These are phyloP conservation scores for Chaetodon trifasciatus DNA, from an alignment of 2,797 vertebrate genomes.

Conservation along the genomic window DNA sequence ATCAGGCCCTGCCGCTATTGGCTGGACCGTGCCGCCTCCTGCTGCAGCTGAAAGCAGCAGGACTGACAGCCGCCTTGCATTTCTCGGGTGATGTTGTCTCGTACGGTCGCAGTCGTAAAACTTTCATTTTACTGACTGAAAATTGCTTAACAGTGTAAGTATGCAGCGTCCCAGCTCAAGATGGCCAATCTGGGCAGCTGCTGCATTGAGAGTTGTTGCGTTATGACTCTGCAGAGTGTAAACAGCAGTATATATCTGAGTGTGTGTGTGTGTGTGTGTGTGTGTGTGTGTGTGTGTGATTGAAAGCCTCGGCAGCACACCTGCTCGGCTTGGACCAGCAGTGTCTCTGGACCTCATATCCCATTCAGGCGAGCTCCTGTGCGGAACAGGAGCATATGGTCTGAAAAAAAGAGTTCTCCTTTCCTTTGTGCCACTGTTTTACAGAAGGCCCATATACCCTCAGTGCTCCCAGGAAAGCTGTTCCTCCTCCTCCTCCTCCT, in stretches of 20 bases:
- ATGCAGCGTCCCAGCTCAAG: slow-evolving; percentile 56
- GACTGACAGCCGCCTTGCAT: slow-evolving; percentile 46
- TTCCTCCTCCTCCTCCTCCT: slow-evolving; percentile 44
- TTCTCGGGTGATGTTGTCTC: slow-evolving; percentile 42
- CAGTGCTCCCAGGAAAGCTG: slow-evolving; percentile 65
- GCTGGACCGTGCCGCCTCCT: slow-evolving; percentile 18
- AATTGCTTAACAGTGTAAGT: slow-evolving; percentile 74
- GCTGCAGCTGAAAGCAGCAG: slow-evolving; percentile 43
- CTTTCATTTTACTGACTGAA: slow-evolving; percentile 72
- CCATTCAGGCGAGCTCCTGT: slow-evolving; percentile 71
- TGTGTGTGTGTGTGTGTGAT: slow-evolving; percentile 50
- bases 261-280: slow-evolving; percentile 17
- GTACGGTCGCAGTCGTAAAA: slow-evolving; percentile 58
- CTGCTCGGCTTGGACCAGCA: slow-evolving; percentile 74
- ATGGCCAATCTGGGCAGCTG: slow-evolving; percentile 74
- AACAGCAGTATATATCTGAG: slow-evolving; percentile 54
- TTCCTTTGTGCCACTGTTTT: slow-evolving; percentile 75
- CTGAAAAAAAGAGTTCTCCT: slow-evolving; percentile 31
- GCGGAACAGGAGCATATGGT: slow-evolving; percentile 79
- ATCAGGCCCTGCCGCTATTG: slow-evolving; percentile 4
- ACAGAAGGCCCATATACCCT: slow-evolving; percentile 62
- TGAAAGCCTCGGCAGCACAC: slow-evolving; percentile 69
- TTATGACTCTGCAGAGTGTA: slow-evolving; percentile 67
- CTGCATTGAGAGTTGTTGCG: slow-evolving; percentile 63
- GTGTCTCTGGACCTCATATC: slow-evolving; percentile 75